A percentile compares a stretch with the other conserved stretches of the same genome.
These are phyloP conservation scores for Perccottus glenii DNA, from an alignment of 2,113 vertebrate genomes.

Conservation along the genomic window DNA sequence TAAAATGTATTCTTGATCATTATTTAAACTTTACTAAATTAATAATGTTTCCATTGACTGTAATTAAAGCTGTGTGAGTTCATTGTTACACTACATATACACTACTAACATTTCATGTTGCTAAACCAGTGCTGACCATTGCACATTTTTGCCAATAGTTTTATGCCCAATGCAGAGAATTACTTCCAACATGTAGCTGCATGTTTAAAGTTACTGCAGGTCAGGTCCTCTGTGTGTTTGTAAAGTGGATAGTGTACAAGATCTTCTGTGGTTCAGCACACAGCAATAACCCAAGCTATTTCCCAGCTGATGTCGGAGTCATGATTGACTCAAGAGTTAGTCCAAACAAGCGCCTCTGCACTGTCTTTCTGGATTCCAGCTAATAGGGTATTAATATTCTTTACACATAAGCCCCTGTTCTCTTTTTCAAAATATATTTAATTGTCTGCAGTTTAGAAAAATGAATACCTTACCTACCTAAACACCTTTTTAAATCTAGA, in stretches of 20 bases:
- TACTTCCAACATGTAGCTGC: neutral
- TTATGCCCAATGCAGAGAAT: neutral
- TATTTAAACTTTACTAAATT: neutral
- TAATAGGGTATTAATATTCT: too few species aligned
- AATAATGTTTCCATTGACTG: too few species aligned
- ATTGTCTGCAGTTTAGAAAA: too few species aligned
- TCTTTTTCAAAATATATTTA: too few species aligned
- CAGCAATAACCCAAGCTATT: conserved; percentile 29
- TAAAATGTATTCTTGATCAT: neutral
- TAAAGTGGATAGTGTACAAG: conserved; percentile 38
- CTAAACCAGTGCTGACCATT: neutral
- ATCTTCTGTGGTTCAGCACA: conserved; percentile 30
- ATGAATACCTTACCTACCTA: too few species aligned
- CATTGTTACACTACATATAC: too few species aligned
- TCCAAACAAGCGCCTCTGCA: too few species aligned
- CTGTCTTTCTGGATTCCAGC: too few species aligned
- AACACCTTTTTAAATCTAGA: too few species aligned
- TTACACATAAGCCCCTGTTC: too few species aligned
- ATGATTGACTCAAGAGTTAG: too few species aligned
- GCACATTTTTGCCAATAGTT: neutral
- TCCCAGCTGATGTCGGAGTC: conserved; percentile 21
- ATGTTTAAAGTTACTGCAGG: neutral
- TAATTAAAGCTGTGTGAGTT: too few species aligned
- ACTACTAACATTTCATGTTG: neutral
- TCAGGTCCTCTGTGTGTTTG: conserved; percentile 31